Evolutionary conservation across 1,140 invertebrate genomes (phyloP), one percentile per base, ranked within the genome.

Genomic region (Drosophila pallidifrons): DNA sequence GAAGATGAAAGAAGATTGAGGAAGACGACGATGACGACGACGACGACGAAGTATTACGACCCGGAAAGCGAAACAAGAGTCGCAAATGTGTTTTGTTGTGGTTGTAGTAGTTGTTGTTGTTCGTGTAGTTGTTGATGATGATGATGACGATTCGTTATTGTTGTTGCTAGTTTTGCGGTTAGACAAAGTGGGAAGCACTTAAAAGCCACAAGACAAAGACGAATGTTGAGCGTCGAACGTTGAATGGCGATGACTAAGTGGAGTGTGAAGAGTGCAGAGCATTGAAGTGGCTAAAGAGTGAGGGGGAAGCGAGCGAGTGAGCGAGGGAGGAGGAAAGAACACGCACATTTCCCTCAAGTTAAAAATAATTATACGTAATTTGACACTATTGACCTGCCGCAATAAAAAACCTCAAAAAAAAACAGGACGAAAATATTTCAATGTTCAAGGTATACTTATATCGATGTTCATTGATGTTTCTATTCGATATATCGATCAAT

Each of bases 341-440:
- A 75, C 52, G 59, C 71, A 74, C 20, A 16, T 57, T 73, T 25
- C 3, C 54, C 51, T 54, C 61, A 69, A 69, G 58, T 46, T 70
- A 61, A 75, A 85, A 87, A 87, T 86, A 86, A 87, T 87, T 61
- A 74, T 77, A 87, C 85, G 82, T 82, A 82, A 82, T 86, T 82
- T 74, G 74, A 88, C 83, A 87, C 82, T 75, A 71, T 79, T 87
- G 83, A 87, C 82, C 82, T 87, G 82, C 83, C 83, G 54, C 82
- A 87, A 87, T 25, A 47, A 76, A 59, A 67, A 59, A 58, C 20
- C 28, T n/a, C 25, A 1, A 32, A 13, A 55, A 30, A 28, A 30
- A 54, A 41, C 8, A 47, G 15, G 15, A 6, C 35, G 1, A 52
- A 25, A 3, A 25, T 25, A 25, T 25, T 25, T 25, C 3, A 3